Evolutionary conservation across 2,797 vertebrate genomes (phyloP).

Genomic region (Clarias laeviceps): DNA sequence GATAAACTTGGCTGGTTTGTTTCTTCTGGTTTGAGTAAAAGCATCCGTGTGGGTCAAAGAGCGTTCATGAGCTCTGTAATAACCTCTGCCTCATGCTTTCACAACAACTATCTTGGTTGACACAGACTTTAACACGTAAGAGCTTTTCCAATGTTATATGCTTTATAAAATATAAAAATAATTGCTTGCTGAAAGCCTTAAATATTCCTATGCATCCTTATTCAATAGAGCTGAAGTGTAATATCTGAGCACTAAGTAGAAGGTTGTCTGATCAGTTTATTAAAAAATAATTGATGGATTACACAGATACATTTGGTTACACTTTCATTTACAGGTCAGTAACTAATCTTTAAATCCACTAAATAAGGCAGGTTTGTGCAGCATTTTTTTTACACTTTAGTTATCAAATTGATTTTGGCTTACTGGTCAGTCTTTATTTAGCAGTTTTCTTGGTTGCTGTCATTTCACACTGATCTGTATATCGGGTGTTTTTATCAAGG

Average conservation of each 20-base stretch:
- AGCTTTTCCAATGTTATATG: not conserved
- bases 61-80: not conserved
- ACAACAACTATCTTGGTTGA: conserved; percentile 7
- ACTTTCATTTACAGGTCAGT: not conserved
- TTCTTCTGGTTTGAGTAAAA: conserved; percentile 16
- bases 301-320: not conserved
- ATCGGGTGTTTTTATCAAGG: not conserved
- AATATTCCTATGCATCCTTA: not conserved
- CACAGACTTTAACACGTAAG: not conserved
- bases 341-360: not conserved
- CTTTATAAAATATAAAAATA: not conserved
- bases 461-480: not conserved
- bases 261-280: too few species aligned
- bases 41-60: conserved; percentile 30
- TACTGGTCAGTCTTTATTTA: not conserved
- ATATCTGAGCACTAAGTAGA: not conserved
- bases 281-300: too few species aligned
- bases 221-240: not conserved
- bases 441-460: not conserved
- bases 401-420: not conserved
- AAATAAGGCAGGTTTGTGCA: not conserved
- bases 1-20: not conserved
- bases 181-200: not conserved
- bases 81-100: not conserved
- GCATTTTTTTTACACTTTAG: not conserved